Percentiles rank a stretch among this genome's conserved stretches.
These are phyloP conservation scores for Tenthredo notha DNA, from an alignment of 2,888 invertebrate species.

Conservation along the genomic window DNA sequence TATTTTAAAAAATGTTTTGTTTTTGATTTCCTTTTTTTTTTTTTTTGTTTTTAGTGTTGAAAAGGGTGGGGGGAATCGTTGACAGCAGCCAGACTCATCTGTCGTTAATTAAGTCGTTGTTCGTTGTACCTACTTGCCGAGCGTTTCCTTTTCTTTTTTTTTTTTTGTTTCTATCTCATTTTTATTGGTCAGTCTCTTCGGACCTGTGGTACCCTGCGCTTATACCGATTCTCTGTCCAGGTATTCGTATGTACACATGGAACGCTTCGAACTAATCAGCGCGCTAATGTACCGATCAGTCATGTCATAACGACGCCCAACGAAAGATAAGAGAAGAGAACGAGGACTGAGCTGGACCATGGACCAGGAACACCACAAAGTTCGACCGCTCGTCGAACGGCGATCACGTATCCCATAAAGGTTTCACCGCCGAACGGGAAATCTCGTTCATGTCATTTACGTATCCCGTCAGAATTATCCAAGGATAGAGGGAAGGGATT, in stretches of 20 bases:
- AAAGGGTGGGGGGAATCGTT: not conserved
- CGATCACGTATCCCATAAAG: not conserved
- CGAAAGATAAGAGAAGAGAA: constrained; percentile 62
- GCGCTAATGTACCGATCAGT: constrained; percentile 75
- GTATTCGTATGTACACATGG: constrained; percentile 45
- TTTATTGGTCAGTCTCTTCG: constrained; percentile 43
- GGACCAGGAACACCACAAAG: constrained; percentile 4
- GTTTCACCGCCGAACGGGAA: constrained; percentile 23
- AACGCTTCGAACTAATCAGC: constrained; percentile 67
- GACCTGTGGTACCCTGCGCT: not conserved
- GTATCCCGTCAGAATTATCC: not conserved
- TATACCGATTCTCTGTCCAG: not conserved
- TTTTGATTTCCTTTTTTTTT: not conserved
- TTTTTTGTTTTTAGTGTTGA: not conserved
- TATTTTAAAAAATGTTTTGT: not conserved
- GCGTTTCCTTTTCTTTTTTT: not conserved
- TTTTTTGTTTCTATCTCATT: constrained; percentile 40
- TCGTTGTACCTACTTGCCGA: constrained; percentile 52
- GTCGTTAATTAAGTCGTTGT: constrained; percentile 65
- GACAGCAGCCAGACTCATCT: constrained; percentile 52
- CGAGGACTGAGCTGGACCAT: constrained; percentile 28
- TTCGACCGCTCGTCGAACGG: not conserved
- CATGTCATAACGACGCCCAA: constrained; percentile 67
- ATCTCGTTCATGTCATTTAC: constrained; percentile 12
- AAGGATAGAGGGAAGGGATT: not conserved